Percentiles rank a stretch among this genome's conserved stretches.
Conservation (phyloP, 2,888 invertebrate genomes). For the Hypolimnas misippus region DNA sequence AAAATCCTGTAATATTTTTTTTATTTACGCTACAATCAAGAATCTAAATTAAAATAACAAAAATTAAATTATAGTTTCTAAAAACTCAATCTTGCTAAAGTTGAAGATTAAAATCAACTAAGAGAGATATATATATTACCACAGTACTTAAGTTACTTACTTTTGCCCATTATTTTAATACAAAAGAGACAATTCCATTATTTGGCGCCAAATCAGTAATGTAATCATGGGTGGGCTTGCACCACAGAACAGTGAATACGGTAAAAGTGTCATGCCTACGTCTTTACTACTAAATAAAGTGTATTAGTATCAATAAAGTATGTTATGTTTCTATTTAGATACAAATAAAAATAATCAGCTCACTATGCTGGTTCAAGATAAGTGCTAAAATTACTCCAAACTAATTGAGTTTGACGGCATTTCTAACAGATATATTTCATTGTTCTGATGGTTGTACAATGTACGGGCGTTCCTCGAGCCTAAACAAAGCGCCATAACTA, state of each 20-base stretch:
- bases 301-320: background rate
- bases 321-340: too few species aligned
- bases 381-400: background rate
- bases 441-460: slow-evolving; percentile 2
- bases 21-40: too few species aligned
- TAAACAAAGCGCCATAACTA: slow-evolving; percentile 44
- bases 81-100: too few species aligned
- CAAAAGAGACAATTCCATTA: slow-evolving; percentile 22
- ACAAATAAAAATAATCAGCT: too few species aligned
- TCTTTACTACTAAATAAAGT: too few species aligned
- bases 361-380: background rate
- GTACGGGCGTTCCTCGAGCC: slow-evolving; percentile 35
- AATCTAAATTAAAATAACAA: too few species aligned
- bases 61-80: too few species aligned
- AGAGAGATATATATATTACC: too few species aligned
- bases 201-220: slow-evolving; percentile 41
- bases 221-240: slow-evolving; percentile 35
- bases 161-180: slow-evolving; percentile 5
- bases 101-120: too few species aligned
- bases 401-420: background rate
- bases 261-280: too few species aligned
- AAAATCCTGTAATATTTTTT: too few species aligned
- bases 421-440: background rate
- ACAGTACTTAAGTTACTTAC: too few species aligned
- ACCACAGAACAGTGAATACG: background rate